Percentiles rank a stretch among this genome's conserved stretches.
Conservation (phyloP, 2,888 invertebrate genomes). For the Ormyrus nitidulus region DNA sequence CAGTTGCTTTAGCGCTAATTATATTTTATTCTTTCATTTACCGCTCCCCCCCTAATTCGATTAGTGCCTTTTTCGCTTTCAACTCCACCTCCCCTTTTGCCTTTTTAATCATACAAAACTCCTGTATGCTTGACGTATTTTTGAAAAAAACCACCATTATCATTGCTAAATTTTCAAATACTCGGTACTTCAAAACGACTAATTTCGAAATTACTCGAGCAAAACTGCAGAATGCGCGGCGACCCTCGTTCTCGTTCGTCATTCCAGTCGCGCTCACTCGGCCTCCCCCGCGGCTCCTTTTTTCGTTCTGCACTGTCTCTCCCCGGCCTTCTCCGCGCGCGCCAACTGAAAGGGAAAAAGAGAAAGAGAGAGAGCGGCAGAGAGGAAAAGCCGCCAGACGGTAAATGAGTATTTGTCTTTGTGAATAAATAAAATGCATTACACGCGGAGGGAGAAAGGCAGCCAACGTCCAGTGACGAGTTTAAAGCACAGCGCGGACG, state of each 20-base stretch:
- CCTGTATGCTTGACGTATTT: too few species aligned
- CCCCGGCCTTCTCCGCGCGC: neutral
- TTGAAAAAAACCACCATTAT: too few species aligned
- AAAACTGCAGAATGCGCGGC: too few species aligned
- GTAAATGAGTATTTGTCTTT: slow-evolving; percentile 74
- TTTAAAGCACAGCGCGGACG: slow-evolving; percentile 5
- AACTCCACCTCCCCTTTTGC: slow-evolving; percentile 20
- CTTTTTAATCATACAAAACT: slow-evolving; percentile 4
- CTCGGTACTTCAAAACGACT: too few species aligned
- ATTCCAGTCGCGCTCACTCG: too few species aligned
- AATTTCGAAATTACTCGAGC: too few species aligned
- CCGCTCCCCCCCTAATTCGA: neutral
- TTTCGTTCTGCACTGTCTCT: slow-evolving; percentile 6
- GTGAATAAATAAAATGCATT: slow-evolving; percentile 75
- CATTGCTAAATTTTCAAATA: too few species aligned
- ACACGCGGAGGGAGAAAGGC: slow-evolving; percentile 58
- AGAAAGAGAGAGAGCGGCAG: slow-evolving; percentile 26
- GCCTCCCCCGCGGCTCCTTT: neutral
- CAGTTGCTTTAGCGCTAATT: slow-evolving; percentile 14
- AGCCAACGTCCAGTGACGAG: slow-evolving; percentile 16
- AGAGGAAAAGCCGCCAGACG: slow-evolving; percentile 41
- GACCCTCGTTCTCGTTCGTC: too few species aligned
- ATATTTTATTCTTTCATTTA: neutral
- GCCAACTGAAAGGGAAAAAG: slow-evolving; percentile 27
- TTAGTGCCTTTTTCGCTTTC: too few species aligned